phyloP scores from a whole-genome alignment of 2,888 invertebrate species.

The Torymus tubicola region DNA sequence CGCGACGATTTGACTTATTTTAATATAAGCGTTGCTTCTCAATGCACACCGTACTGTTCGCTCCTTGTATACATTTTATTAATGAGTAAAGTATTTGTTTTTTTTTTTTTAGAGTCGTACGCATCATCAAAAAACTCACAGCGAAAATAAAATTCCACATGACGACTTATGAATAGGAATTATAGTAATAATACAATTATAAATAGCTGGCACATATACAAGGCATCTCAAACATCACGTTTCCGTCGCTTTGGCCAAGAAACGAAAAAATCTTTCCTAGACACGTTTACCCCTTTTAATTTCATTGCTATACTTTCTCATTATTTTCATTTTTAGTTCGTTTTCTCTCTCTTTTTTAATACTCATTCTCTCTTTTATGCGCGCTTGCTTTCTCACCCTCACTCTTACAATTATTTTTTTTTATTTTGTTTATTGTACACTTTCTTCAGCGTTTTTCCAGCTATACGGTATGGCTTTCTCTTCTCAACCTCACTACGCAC shows the following conservation, averaged over 20 bases:
- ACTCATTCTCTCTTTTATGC: slow-evolving; percentile 40
- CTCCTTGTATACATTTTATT: slow-evolving; percentile 44
- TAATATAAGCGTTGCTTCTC: slow-evolving; percentile 32
- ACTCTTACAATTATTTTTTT: slow-evolving; percentile 29
- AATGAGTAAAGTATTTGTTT: not conserved
- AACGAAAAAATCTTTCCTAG: slow-evolving; percentile 54
- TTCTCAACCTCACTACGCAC: slow-evolving; percentile 18
- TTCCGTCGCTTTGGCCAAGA: slow-evolving; percentile 59
- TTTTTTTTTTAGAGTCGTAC: slow-evolving; percentile 50
- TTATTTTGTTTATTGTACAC: slow-evolving; percentile 51
- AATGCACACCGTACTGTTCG: slow-evolving; percentile 47
- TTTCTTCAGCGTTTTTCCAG: slow-evolving; percentile 28
- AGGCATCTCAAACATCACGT: slow-evolving; percentile 72
- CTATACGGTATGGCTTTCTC: not conserved
- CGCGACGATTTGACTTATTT: slow-evolving; percentile 50
- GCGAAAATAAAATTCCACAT: slow-evolving; percentile 66
- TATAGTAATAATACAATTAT: slow-evolving; percentile 67
- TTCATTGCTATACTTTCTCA: slow-evolving; percentile 52
- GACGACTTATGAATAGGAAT: slow-evolving; percentile 65
- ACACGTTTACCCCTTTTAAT: slow-evolving; percentile 43
- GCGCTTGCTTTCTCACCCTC: slow-evolving; percentile 26
- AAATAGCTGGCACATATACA: slow-evolving; percentile 74
- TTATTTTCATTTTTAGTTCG: slow-evolving; percentile 20
- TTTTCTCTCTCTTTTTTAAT: slow-evolving; percentile 26
- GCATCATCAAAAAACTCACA: slow-evolving; percentile 62